Conservation (phyloP, 2,113 vertebrate species). For the Bufo bufo region DNA sequence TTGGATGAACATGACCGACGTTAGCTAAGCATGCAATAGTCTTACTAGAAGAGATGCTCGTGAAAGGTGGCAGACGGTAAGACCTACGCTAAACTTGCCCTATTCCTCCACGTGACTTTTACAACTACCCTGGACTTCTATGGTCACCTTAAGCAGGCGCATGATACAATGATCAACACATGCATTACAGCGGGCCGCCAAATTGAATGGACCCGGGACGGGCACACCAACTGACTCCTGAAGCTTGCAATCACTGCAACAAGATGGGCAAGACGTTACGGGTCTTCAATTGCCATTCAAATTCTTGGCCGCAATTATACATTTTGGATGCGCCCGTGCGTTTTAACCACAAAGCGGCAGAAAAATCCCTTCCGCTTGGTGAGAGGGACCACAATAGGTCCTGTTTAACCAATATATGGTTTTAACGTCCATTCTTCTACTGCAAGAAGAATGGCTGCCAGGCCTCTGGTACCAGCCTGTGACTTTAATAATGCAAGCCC, state of each 20-base stretch:
- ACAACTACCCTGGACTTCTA: conserved; percentile 18
- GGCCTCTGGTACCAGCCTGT: background rate
- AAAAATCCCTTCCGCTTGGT: background rate
- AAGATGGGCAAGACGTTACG: background rate
- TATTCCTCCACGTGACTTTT: background rate
- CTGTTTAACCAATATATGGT: background rate
- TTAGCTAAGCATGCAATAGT: conserved; percentile 11
- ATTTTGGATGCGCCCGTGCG: background rate
- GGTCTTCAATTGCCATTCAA: background rate
- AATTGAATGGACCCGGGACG: background rate
- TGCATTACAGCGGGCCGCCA: conserved; percentile 38
- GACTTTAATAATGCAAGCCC: background rate
- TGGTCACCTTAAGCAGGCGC: conserved; percentile 53
- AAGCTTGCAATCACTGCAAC: conserved; percentile 23
- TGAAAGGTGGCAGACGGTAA: background rate
- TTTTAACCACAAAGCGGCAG: background rate
- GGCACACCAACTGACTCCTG: conserved; percentile 17
- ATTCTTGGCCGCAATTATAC: background rate
- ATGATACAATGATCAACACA: conserved; percentile 63
- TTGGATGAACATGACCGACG: background rate
- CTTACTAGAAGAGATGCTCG: background rate
- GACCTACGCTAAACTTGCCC: background rate
- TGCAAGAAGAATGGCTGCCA: background rate
- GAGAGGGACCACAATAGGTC: background rate
- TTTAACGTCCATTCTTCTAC: background rate